Evolutionary conservation across 2,797 vertebrate species (phyloP).

Genomic region (Ispidina lecontei): DNA sequence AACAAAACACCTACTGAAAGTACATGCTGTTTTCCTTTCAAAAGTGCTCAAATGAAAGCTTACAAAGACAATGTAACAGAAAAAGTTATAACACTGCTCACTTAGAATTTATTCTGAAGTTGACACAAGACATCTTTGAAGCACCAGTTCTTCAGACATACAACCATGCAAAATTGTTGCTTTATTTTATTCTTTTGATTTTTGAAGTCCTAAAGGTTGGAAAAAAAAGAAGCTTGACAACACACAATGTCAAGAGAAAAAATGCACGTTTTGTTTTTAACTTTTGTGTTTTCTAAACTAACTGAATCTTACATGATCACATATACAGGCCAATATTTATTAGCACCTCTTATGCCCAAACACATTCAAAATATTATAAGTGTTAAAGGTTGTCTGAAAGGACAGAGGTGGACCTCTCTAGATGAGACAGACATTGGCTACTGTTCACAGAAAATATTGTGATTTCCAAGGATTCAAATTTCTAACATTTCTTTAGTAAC

Average conservation of each 20-base stretch:
- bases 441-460: background rate
- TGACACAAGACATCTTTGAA: slow-evolving; percentile 21
- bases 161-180: background rate
- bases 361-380: background rate
- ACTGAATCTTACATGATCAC: background rate
- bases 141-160: background rate
- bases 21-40: background rate
- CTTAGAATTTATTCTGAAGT: slow-evolving; percentile 17
- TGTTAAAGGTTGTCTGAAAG: background rate
- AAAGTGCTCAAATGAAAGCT: background rate
- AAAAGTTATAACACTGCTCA: background rate
- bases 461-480: background rate
- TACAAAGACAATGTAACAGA: background rate
- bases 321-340: background rate
- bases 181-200: background rate
- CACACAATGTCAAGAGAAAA: background rate
- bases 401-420: background rate
- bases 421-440: background rate
- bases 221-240: background rate
- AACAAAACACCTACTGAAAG: slow-evolving; percentile 1
- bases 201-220: background rate
- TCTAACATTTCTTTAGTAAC: background rate
- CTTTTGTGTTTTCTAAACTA: background rate
- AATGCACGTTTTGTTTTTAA: accelerated
- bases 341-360: background rate